A percentile compares a stretch with the other conserved stretches of the same genome.
phyloP scores from a whole-genome alignment of 2,113 vertebrate species.

The Oryzias woworae region DNA sequence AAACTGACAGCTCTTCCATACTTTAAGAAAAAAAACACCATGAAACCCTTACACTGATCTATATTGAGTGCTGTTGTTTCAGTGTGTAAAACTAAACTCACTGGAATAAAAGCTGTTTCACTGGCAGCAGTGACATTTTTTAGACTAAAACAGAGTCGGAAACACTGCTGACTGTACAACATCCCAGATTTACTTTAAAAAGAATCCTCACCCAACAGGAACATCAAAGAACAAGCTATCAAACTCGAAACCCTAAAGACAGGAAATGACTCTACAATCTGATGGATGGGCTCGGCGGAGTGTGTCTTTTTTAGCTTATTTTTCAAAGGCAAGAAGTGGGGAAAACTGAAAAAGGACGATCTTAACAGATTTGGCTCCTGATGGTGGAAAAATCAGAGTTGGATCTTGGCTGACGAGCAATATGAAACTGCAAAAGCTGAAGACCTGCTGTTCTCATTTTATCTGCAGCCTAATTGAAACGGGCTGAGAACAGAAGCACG shows the following conservation, averaged over 20 bases:
- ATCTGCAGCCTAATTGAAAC: constrained; percentile 43
- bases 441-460: constrained; percentile 20
- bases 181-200: not conserved
- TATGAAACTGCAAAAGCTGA: constrained; percentile 37
- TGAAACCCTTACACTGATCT: not conserved
- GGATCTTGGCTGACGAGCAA: constrained; percentile 2
- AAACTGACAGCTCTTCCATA: too few relatives aligned
- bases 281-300: not conserved
- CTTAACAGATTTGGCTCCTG: constrained; percentile 33
- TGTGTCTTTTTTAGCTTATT: constrained; percentile 4
- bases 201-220: not conserved
- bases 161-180: not conserved
- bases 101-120: not conserved
- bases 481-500: constrained; percentile 36
- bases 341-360: constrained; percentile 19
- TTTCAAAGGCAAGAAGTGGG: constrained; percentile 5
- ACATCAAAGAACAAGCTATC: not conserved
- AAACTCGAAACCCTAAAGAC: not conserved
- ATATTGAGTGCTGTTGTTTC: constrained; percentile 4
- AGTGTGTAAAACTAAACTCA: not conserved
- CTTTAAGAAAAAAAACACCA: too few relatives aligned
- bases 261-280: not conserved
- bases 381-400: constrained; percentile 36
- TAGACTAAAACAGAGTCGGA: not conserved
- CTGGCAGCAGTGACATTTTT: not conserved